Percentiles rank a stretch among this genome's conserved stretches.
Evolutionary conservation across 2,113 vertebrate genomes (phyloP).

Genomic region (Leptobrachium leishanense): DNA sequence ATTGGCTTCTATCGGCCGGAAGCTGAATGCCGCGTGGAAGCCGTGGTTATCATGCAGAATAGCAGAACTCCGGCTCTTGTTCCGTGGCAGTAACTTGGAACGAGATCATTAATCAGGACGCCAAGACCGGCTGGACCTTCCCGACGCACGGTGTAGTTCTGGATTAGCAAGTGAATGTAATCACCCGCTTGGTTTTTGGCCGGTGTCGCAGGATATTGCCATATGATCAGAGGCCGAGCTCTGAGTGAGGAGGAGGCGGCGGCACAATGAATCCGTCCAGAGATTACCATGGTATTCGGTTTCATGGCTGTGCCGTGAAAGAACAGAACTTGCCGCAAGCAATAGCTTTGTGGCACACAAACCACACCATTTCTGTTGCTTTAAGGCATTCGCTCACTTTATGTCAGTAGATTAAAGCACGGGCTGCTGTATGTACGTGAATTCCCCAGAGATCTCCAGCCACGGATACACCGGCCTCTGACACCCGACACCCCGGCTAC

Average conservation of each 20-base stretch:
- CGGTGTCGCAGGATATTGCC: background rate
- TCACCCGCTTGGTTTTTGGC: background rate
- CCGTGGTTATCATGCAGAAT: background rate
- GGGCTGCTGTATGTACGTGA: too few species aligned
- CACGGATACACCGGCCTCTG: too few species aligned
- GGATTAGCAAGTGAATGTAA: constrained; percentile 3
- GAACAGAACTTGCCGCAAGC: background rate
- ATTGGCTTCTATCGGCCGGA: background rate
- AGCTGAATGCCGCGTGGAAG: background rate
- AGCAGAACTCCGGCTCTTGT: background rate
- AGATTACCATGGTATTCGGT: background rate
- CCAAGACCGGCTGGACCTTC: background rate
- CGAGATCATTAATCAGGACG: background rate
- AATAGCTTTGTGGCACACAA: background rate
- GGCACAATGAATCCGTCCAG: too few species aligned
- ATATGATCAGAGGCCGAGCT: background rate
- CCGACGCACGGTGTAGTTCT: background rate
- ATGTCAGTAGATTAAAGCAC: too few species aligned
- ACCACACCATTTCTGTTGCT: background rate
- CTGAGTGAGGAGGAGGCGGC: background rate
- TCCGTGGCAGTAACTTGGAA: background rate
- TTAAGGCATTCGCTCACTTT: constrained; percentile 13
- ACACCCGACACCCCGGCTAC: too few species aligned
- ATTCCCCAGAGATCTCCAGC: too few species aligned
- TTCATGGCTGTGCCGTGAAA: background rate